Evolutionary conservation across 2,888 invertebrate genomes (phyloP), one percentile per base, ranked within the genome.

Genomic region (Aphelenchoides bicaudatus): DNA sequence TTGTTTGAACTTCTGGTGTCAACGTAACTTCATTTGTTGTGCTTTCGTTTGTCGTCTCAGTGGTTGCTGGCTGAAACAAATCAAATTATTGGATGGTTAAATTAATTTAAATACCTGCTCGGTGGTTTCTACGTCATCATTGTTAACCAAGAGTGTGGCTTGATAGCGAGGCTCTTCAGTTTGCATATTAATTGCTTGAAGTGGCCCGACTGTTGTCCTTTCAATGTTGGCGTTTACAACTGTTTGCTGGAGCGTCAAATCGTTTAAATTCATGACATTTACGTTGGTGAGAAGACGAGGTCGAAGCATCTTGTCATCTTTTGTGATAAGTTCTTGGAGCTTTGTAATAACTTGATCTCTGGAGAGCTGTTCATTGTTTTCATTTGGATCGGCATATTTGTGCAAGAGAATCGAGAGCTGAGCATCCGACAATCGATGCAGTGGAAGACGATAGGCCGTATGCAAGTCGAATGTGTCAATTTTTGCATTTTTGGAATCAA

Each of bases 241-340:
- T 23, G 60, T 52, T 10, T 38, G 55, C 13, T 28, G 51, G 25
- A 64, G 29, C 21, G 60, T 61, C 21, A 58, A 13, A 25, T 58
- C 23, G 23, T 56, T 39, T 21, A 59, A 48, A 21, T 10, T 53
- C 48, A 65, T 43, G 31, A 68, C 62, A 34, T 68, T 65, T 8
- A 65, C 51, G 53, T 65, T 65, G 21, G 65, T 65, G 39, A 65
- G 51, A 27, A 65, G 39, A 37, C 38, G 66, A 28, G 65, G 65
- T 16, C 63, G 53, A 19, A 67, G 31, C 5, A 58, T 21, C 27
- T 31, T 43, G 23, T 58, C 31, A n/a, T 48, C 29, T 19, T 59
- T 47, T 29, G 19, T 49, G 39, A 58, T 58, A 48, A 38, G 19
- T 19, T 30, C 27, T 39, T 58, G 30, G 27, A 58, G 31, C 10